Base-by-base conservation (phyloP, 1,140 invertebrate species). In the Plutomurus gul region DNA sequence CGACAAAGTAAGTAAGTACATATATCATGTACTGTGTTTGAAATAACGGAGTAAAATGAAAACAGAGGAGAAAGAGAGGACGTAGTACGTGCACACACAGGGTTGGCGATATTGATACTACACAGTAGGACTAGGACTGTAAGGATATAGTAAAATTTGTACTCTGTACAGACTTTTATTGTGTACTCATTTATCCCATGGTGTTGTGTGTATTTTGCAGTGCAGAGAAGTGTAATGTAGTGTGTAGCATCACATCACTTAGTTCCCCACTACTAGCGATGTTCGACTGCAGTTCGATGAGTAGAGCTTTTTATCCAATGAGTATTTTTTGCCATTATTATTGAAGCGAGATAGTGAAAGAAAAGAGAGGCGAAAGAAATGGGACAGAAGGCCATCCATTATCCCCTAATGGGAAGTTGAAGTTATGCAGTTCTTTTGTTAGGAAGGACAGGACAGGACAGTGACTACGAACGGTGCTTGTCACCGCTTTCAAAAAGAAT, bases 241-340 rank as follows among this genome's bases (percentile, higher is more conserved):
- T 33, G n/a, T n/a, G 56, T 33, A 33, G 56, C 18, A 36, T 33
- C 56, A n/a, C 27, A 65, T 65, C 56, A 36, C 56, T 65, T 65
- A 33, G 27, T 11, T 56, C 51, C 22, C 51, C 25, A 56, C 11
- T 6, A 56, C 11, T 5, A 65, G 36, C 22, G 56, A 60, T 30
- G 10, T 20, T 65, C 39, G 39, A 43, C n/a, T 43, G 39, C 39
- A 43, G 56, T 65, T 65, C 30, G 56, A 65, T 65, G 56, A 65
- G 56, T 65, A 65, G 56, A 65, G 56, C 56, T 65, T 65, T 65
- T 65, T 65, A 65, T 65, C 56, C 56, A 65, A 65, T 65, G 56
- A 65, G 25, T 65, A 65, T 65, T 65, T 65, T 65, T 65, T 65
- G 56, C 56, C 56, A 65, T 33, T 65, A 65, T 65, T 65, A 30